These are phyloP conservation scores for Coptotermes formosanus DNA, from an alignment of 1,140 invertebrate genomes.

Conservation along the genomic window DNA sequence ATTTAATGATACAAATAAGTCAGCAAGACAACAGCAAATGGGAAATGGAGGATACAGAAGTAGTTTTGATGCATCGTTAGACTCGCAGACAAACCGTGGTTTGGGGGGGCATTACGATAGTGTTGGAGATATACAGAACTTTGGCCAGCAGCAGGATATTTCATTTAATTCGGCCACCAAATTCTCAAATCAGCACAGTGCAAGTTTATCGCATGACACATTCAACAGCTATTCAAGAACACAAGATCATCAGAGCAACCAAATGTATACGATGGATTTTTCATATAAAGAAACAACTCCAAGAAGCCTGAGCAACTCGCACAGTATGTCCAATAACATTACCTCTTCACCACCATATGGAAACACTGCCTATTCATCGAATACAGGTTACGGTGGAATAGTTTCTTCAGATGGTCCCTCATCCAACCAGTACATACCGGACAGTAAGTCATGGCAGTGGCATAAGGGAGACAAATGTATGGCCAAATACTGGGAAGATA, in stretches of 20 bases:
- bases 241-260: constrained; percentile 2
- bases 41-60: not conserved
- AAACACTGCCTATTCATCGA: constrained; percentile 3
- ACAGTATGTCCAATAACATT: not conserved
- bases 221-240: not conserved
- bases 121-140: not conserved
- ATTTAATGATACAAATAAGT: not conserved
- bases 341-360: not conserved
- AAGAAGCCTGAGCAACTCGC: not conserved
- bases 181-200: not conserved
- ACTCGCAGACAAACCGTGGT: not conserved
- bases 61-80: constrained; percentile 10
- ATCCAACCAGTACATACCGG: constrained; percentile 37
- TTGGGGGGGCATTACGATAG: not conserved
- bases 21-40: not conserved
- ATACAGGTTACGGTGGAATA: not conserved
- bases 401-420: constrained; percentile 31
- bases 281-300: constrained; percentile 29
- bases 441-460: constrained; percentile 57
- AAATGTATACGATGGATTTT: constrained; percentile 26
- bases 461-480: constrained; percentile 77
- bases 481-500: constrained; percentile 91
- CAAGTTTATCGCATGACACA: not conserved
- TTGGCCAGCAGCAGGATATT: constrained; percentile 8
- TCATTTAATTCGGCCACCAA: not conserved